phyloP scores from a whole-genome alignment of 2,797 vertebrate genomes.

The Choloepus didactylus region DNA sequence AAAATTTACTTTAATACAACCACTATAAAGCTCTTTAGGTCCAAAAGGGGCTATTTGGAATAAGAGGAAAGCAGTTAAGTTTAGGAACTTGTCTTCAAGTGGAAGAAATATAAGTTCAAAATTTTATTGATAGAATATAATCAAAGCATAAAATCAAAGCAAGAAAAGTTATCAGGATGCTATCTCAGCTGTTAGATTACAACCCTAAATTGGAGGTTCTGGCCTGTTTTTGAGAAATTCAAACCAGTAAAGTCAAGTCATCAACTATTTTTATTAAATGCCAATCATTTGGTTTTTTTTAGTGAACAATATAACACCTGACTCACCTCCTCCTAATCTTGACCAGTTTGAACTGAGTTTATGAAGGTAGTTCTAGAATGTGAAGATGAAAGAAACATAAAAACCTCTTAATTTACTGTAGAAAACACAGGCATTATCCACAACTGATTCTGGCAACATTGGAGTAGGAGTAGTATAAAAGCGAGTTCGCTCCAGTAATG shows the following conservation, averaged over 20 bases:
- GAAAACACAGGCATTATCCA: neutral
- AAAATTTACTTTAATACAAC: neutral
- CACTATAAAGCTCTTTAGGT: neutral
- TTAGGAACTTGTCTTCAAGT: neutral
- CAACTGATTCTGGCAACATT: neutral
- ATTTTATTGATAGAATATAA: neutral
- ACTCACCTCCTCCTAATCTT: neutral
- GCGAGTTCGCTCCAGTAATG: neutral
- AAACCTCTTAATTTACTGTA: neutral
- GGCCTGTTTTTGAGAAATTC: neutral
- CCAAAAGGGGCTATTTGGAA: neutral
- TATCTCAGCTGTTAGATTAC: neutral
- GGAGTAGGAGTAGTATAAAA: neutral
- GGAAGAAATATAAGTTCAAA: neutral
- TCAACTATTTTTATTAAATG: constrained; percentile 33
- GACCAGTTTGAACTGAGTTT: neutral
- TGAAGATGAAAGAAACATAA: constrained; percentile 27
- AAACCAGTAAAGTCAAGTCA: neutral
- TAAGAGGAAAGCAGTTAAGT: neutral
- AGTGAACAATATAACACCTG: neutral
- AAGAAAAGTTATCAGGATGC: neutral
- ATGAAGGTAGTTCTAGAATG: neutral
- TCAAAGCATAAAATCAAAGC: neutral
- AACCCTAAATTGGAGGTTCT: neutral
- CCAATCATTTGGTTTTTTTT: neutral